A percentile compares a stretch with the other conserved stretches of the same genome.
Evolutionary conservation across 2,113 vertebrate genomes (phyloP).

Genomic region (Cololabis saira): DNA sequence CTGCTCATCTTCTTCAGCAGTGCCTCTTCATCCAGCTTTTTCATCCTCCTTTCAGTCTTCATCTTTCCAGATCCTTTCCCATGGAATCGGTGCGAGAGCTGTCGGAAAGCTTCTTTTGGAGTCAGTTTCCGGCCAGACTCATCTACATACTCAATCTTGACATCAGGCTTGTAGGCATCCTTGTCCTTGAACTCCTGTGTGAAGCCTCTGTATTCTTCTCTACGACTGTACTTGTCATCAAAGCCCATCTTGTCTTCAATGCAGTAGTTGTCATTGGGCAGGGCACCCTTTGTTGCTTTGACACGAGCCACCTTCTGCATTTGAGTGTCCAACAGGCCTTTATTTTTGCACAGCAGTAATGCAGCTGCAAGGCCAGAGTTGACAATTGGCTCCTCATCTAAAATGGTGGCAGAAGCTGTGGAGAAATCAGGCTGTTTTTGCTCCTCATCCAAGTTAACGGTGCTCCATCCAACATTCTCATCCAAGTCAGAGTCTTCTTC

Average conservation of each 20-base stretch:
- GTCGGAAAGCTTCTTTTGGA: conserved; percentile 93
- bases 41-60: conserved; percentile 94
- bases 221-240: conserved; percentile 91
- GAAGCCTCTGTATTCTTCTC: conserved; percentile 93
- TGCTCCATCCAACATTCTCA: conserved; percentile 92
- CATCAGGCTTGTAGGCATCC: conserved; percentile 86
- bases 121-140: conserved; percentile 91
- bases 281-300: conserved; percentile 82
- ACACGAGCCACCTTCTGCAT: conserved; percentile 90
- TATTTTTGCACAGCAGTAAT: conserved; percentile 89
- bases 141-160: conserved; percentile 94
- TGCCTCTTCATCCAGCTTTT: conserved; percentile 92
- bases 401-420: conserved; percentile 89
- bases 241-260: conserved; percentile 96
- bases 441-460: conserved; percentile 90
- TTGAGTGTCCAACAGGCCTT: conserved; percentile 90
- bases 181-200: conserved; percentile 96
- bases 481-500: conserved; percentile 86
- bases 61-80: conserved; percentile 95
- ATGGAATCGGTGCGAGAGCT: conserved; percentile 92
- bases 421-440: conserved; percentile 87
- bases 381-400: conserved; percentile 93
- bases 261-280: conserved; percentile 89
- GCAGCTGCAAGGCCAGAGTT: conserved; percentile 88
- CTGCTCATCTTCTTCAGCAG: conserved; percentile 96